Conservation (phyloP, 2,113 vertebrate genomes). For the Burhinus oedicnemus region DNA sequence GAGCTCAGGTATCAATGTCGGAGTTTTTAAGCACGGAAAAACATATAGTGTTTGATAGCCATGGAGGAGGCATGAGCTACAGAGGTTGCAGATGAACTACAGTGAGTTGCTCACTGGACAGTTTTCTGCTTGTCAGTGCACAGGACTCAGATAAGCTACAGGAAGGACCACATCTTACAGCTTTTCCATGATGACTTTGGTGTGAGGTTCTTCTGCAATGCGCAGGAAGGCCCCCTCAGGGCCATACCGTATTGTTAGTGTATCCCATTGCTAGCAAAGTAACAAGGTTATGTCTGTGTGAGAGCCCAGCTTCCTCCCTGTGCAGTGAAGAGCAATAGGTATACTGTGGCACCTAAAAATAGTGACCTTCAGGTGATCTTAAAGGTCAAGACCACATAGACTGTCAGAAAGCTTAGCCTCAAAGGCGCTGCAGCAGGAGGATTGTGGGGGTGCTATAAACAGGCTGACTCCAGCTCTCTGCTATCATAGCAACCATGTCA, state of each 20-base stretch:
- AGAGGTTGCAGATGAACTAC: neutral
- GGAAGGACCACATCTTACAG: neutral
- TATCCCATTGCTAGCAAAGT: neutral
- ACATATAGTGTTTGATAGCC: neutral
- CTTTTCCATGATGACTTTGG: neutral
- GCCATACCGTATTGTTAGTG: no score
- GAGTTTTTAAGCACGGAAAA: neutral
- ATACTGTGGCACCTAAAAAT: neutral
- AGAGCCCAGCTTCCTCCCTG: neutral
- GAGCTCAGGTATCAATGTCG: neutral
- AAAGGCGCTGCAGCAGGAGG: neutral
- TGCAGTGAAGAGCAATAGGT: neutral
- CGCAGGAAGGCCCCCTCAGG: rapidly evolving
- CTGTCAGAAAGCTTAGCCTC: neutral
- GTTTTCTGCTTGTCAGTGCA: neutral
- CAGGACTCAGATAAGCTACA: neutral
- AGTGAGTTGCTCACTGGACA: neutral
- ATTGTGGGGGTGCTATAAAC: neutral
- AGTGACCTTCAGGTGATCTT: neutral
- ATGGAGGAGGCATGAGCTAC: neutral
- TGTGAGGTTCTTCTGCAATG: neutral
- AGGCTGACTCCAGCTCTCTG: neutral
- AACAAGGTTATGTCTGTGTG: no score
- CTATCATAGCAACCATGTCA: neutral
- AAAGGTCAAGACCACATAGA: neutral